Percentiles rank a stretch among this genome's conserved stretches.
Evolutionary conservation across 2,888 invertebrate species (phyloP).

Genomic region (Dolomedes plantarius): DNA sequence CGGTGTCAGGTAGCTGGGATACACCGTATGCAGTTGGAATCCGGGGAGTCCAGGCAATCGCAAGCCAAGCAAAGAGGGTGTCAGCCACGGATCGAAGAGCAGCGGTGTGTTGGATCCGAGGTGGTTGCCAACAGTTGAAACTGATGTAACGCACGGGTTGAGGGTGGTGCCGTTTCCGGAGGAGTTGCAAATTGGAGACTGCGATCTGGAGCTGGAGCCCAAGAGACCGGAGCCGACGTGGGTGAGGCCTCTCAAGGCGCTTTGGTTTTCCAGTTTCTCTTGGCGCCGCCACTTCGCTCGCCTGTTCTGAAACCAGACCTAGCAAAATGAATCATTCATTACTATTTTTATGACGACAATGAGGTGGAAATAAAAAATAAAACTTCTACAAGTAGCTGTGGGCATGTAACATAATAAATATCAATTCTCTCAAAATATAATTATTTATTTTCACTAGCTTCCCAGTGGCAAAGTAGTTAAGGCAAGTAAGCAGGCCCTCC

Average conservation of each 20-base stretch:
- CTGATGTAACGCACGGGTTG: slow-evolving; percentile 22
- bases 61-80: slow-evolving; percentile 84
- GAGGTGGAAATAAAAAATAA: no score
- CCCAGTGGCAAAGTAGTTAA: no score
- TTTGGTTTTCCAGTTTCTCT: slow-evolving; percentile 95
- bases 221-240: slow-evolving; percentile 52
- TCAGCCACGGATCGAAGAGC: slow-evolving; percentile 96
- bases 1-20: slow-evolving; percentile 91
- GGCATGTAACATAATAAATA: no score
- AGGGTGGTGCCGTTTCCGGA: slow-evolving; percentile 53
- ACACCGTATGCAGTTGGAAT: slow-evolving; percentile 84
- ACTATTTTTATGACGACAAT: no score
- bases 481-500: no score
- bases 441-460: no score
- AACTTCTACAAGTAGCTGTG: no score
- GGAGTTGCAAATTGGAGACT: slow-evolving; percentile 42
- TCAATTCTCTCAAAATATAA: no score
- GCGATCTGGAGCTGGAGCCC: slow-evolving; percentile 47
- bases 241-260: slow-evolving; percentile 82
- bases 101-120: slow-evolving; percentile 76
- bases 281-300: slow-evolving; percentile 97
- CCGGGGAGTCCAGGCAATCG: slow-evolving; percentile 84
- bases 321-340: not conserved
- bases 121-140: slow-evolving; percentile 34
- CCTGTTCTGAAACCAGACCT: slow-evolving; percentile 72